Evolutionary conservation across 2,113 vertebrate genomes (phyloP), one percentile per base, ranked within the genome.

Genomic region (Pachycephala philippinensis): DNA sequence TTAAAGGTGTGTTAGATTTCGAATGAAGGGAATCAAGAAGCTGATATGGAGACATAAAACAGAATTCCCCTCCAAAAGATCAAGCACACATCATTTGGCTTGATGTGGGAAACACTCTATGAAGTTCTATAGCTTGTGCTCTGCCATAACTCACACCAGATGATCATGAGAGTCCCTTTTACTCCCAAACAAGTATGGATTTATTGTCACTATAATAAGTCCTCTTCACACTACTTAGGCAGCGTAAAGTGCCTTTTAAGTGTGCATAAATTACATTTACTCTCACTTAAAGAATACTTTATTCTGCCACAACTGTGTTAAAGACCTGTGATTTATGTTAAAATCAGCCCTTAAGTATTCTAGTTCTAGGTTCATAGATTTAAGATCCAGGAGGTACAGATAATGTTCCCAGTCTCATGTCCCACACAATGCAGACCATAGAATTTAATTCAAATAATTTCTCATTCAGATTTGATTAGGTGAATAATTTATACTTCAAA

Each of bases 231-330:
- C 45, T 63, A 28, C 45, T 90, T 70, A 63, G 68, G 54, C 45
- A 88, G 35, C 54, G 27, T 59, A 88, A 96, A 93, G 63, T 85
- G 39, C 30, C 68, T 87, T 93, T 85, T 90, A 90, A 88, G 24
- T 90, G 50, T 63, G 50, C 66, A 92, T 88, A 96, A 96, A 96
- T 96, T 87, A 69, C 52, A 83, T 60, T 94, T 94, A 70, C 30
- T 82, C 10, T 85, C 68, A 88, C 54, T 91, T 85, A 93, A 91
- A 95, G 60, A 66, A 50, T 24, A 33, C 10, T 95, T 96, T 59
- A 72, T 66, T 42, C 66, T 93, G 50, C 27, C 75, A 88, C 42
- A 89, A 66, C 47, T 53, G 20, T 75, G 52, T 66, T 88, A 77
- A 95, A 87, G 71, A 54, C 27, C 30, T 65, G 24, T 54, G 64